Evolutionary conservation across 2,797 vertebrate species (phyloP).

Genomic region (Acropternis orthonyx): DNA sequence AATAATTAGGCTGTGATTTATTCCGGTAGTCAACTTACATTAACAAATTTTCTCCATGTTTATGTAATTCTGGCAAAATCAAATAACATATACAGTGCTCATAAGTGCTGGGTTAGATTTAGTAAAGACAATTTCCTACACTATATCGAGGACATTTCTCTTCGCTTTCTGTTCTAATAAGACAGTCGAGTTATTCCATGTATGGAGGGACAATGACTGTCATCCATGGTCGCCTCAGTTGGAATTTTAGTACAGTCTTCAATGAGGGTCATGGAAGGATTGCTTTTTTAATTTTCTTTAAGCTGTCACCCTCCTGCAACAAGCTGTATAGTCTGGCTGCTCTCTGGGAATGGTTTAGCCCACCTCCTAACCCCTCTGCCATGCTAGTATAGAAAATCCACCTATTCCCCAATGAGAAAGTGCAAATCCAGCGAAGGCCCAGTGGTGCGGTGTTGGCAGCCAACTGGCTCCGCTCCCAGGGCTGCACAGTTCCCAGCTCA

Average conservation of each 20-base stretch:
- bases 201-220: not conserved
- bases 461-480: not conserved
- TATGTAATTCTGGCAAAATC: slow-evolving; percentile 52
- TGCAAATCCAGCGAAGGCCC: not conserved
- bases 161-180: slow-evolving; percentile 3
- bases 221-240: not conserved
- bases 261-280: not conserved
- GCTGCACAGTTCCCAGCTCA: too few species aligned
- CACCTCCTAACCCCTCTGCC: not conserved
- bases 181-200: not conserved
- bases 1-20: slow-evolving; percentile 58
- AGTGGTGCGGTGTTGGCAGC: not conserved
- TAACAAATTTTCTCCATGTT: not conserved
- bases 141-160: slow-evolving; percentile 37
- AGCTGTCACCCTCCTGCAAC: not conserved
- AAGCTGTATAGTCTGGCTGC: not conserved
- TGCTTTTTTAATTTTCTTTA: not conserved
- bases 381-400: not conserved
- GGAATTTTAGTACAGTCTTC: not conserved
- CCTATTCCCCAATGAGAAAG: not conserved
- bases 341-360: not conserved
- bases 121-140: slow-evolving; percentile 60
- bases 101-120: slow-evolving; percentile 28
- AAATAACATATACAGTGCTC: slow-evolving; percentile 36
- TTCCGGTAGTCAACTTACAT: slow-evolving; percentile 38